Evolutionary conservation across 2,113 vertebrate genomes (phyloP).

Genomic region (Zeus faber): DNA sequence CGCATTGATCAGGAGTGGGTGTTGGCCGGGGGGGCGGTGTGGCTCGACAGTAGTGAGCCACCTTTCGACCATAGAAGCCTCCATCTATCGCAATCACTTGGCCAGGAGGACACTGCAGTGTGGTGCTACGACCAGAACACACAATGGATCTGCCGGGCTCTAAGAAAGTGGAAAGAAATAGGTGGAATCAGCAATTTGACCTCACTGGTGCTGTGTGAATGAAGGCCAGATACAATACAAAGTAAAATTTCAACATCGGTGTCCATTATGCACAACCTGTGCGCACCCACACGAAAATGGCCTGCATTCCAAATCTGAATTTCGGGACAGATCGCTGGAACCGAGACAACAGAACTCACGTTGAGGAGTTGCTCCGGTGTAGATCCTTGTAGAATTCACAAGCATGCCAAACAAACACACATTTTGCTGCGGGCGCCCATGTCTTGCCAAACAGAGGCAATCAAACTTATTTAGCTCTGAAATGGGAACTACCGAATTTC

Average conservation of each 20-base stretch:
- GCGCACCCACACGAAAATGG: too few relatives aligned
- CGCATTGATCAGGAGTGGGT: conserved; percentile 66
- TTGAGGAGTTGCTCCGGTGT: too few relatives aligned
- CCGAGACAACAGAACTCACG: too few relatives aligned
- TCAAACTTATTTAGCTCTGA: too few relatives aligned
- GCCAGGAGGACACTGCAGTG: conserved; percentile 80
- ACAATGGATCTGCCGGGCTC: conserved; percentile 75
- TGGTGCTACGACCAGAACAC: conserved; percentile 71
- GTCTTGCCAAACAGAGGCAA: too few relatives aligned
- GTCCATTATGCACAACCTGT: background rate
- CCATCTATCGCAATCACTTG: conserved; percentile 80
- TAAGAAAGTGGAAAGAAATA: conserved; percentile 40
- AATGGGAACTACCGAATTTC: too few relatives aligned
- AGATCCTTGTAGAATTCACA: too few relatives aligned
- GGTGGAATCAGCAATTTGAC: background rate
- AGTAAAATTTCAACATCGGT: background rate
- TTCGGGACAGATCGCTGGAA: background rate
- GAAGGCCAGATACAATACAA: background rate
- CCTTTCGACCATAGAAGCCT: conserved; percentile 81
- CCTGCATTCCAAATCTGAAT: background rate
- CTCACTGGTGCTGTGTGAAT: background rate
- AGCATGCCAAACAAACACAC: too few relatives aligned
- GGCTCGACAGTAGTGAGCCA: conserved; percentile 75
- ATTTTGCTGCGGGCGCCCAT: too few relatives aligned
- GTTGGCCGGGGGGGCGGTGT: conserved; percentile 6